These are phyloP conservation scores for Teinopalpus imperialis DNA, from an alignment of 2,888 invertebrate genomes.

Conservation along the genomic window DNA sequence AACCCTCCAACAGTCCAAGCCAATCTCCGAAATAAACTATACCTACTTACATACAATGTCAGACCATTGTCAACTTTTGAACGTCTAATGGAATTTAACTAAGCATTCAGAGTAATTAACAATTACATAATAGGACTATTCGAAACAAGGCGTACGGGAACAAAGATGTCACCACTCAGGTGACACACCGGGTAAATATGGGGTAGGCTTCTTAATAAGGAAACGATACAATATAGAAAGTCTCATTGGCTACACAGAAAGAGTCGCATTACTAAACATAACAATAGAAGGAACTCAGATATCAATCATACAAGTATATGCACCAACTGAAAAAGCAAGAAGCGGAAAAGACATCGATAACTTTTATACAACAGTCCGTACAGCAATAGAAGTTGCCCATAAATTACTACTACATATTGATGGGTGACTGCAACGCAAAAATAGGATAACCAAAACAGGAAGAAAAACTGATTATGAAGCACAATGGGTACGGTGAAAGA, in stretches of 20 bases:
- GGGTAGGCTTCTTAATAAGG: too few relatives aligned
- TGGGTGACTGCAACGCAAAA: conserved; percentile 4
- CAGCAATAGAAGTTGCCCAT: too few relatives aligned
- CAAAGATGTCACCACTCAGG: neutral
- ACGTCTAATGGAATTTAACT: neutral
- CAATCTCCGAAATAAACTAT: neutral
- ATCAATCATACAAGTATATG: too few relatives aligned
- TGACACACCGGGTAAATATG: too few relatives aligned
- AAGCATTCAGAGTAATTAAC: neutral
- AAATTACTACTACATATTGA: neutral
- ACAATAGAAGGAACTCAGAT: too few relatives aligned
- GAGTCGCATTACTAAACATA: too few relatives aligned
- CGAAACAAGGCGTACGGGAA: neutral
- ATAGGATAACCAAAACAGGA: neutral
- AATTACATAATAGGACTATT: neutral
- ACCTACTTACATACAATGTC: neutral
- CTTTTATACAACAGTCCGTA: too few relatives aligned
- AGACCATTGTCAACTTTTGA: neutral
- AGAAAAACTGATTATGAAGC: conserved; percentile 2
- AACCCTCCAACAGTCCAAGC: neutral
- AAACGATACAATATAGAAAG: too few relatives aligned
- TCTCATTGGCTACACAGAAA: too few relatives aligned
- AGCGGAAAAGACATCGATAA: too few relatives aligned
- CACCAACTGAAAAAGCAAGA: too few relatives aligned
- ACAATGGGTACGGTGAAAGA: conserved; percentile 23